Percentiles rank a stretch among this genome's conserved stretches.
phyloP scores from a whole-genome alignment of 1,140 invertebrate species.

The Aphelinus atriplicis region DNA sequence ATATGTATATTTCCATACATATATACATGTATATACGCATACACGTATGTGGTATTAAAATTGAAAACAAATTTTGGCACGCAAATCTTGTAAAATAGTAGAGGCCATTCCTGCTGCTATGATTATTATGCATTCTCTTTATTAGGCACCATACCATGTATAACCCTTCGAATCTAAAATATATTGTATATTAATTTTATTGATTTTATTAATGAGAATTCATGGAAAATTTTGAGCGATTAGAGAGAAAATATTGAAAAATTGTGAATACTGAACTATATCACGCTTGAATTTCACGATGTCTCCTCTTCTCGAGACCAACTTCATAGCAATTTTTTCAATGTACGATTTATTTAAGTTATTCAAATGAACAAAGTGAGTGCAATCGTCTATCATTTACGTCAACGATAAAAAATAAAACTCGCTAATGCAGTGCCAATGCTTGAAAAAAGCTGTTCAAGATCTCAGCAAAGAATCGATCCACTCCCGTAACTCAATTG shows the following conservation, averaged over 20 bases:
- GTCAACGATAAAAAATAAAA: constrained; percentile 2
- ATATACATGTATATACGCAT: constrained; percentile 14
- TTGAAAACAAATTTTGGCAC: constrained; percentile 61
- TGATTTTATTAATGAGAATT: constrained; percentile 30
- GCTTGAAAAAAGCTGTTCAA: constrained; percentile 31
- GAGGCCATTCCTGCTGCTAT: constrained; percentile 64
- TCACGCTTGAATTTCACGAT: constrained; percentile 22
- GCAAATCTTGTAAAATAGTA: constrained; percentile 65
- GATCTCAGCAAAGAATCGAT: constrained; percentile 30
- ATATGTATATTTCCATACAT: constrained; percentile 4
- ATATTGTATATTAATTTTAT: constrained; percentile 63
- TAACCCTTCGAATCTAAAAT: constrained; percentile 60
- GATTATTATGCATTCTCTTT: constrained; percentile 54
- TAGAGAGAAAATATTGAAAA: constrained; percentile 43
- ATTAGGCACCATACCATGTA: constrained; percentile 58
- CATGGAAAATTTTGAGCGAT: constrained; percentile 61
- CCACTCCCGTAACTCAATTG: not conserved
- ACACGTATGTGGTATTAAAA: constrained; percentile 49
- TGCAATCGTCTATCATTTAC: constrained; percentile 36
- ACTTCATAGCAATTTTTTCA: constrained; percentile 15
- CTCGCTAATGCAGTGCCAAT: constrained; percentile 27
- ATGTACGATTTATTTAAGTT: constrained; percentile 19
- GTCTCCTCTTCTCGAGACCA: constrained; percentile 33
- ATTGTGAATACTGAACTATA: not conserved
- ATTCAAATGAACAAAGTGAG: constrained; percentile 27